A percentile compares a stretch with the other conserved stretches of the same genome.
These are phyloP conservation scores for Sarcophaga rosellei DNA, from an alignment of 2,888 invertebrate genomes.

Conservation along the genomic window DNA sequence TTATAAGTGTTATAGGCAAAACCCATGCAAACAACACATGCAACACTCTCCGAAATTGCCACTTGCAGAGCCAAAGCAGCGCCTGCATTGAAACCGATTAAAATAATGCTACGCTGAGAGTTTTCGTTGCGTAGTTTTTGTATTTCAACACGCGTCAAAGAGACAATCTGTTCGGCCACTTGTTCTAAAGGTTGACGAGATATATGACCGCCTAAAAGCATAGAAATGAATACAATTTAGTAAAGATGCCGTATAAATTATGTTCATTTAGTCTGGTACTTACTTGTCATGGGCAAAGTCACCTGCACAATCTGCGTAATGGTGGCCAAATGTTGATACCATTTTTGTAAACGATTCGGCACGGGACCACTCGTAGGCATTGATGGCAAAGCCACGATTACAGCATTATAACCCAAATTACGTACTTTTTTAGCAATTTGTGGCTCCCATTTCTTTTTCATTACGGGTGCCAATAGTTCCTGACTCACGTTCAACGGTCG, in stretches of 20 bases:
- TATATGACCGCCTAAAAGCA: slow-evolving; percentile 73
- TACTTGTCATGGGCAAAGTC: slow-evolving; percentile 77
- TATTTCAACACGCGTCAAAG: slow-evolving; percentile 86
- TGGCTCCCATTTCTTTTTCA: slow-evolving; percentile 87
- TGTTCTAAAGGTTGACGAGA: slow-evolving; percentile 79
- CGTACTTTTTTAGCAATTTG: slow-evolving; percentile 85
- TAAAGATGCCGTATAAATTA: no score
- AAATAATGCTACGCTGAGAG: slow-evolving; percentile 86
- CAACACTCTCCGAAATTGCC: slow-evolving; percentile 87
- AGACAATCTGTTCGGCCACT: slow-evolving; percentile 85
- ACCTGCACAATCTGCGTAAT: slow-evolving; percentile 86
- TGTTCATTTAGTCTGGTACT: slow-evolving; percentile 35
- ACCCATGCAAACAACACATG: slow-evolving; percentile 89
- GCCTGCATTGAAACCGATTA: slow-evolving; percentile 91
- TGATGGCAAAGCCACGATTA: slow-evolving; percentile 85
- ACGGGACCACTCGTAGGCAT: slow-evolving; percentile 81
- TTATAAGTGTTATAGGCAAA: slow-evolving; percentile 89
- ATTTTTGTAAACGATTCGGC: slow-evolving; percentile 85
- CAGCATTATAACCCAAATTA: slow-evolving; percentile 87
- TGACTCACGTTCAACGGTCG: slow-evolving; percentile 83
- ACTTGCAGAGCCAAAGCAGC: slow-evolving; percentile 89
- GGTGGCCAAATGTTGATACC: slow-evolving; percentile 86
- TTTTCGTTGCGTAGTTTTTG: slow-evolving; percentile 86
- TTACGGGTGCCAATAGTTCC: slow-evolving; percentile 85
- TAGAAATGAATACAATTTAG: background rate